Conservation (phyloP, 2,888 invertebrate species). For the Acleris laterana region DNA sequence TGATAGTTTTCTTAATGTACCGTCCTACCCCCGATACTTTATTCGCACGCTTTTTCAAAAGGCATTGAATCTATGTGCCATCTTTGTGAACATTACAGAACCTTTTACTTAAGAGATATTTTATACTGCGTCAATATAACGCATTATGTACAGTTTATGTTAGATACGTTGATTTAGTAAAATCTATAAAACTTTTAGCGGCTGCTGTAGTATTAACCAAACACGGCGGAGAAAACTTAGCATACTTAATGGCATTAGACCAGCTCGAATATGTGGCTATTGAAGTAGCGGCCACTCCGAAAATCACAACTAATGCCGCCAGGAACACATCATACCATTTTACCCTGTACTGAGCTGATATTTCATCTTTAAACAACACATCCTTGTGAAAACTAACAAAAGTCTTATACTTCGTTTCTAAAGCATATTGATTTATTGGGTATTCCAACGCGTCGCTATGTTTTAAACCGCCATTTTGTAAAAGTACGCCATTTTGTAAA, state of each 20-base stretch:
- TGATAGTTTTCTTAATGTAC: no score
- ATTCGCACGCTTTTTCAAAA: no score
- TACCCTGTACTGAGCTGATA: conserved; percentile 54
- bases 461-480: conserved; percentile 39
- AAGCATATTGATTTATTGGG: conserved; percentile 56
- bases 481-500: conserved; percentile 33
- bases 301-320: conserved; percentile 83
- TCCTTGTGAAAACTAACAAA: conserved; percentile 53
- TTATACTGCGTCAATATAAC: no score
- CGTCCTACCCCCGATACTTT: no score
- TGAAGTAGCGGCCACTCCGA: conserved; percentile 87
- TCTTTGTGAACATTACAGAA: no score
- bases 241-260: conserved; percentile 85
- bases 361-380: conserved; percentile 44
- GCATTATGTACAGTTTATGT: no score
- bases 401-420: conserved; percentile 62
- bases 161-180: not conserved
- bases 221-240: conserved; percentile 89
- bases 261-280: conserved; percentile 89
- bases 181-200: conserved; percentile 63
- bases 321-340: conserved; percentile 79
- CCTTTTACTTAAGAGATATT: no score
- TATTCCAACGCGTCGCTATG: conserved; percentile 48
- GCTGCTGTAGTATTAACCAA: conserved; percentile 86
- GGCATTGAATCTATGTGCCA: no score